Conservation (phyloP, 2,113 vertebrate species). For the Corythoichthys haematopterus region DNA sequence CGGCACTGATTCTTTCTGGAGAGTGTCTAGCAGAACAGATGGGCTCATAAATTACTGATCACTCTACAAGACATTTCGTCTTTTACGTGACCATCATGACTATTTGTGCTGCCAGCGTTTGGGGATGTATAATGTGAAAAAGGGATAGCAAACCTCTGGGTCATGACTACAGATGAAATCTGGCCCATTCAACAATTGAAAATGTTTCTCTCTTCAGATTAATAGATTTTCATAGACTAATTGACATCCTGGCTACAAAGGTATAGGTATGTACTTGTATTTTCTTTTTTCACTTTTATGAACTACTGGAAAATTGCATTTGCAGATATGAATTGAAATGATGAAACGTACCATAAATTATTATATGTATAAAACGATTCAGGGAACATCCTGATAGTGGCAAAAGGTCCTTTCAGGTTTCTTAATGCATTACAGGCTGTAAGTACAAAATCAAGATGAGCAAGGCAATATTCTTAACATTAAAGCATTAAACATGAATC, state of each 20-base stretch:
- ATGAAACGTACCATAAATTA: conserved; percentile 27
- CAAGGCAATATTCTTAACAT: background rate
- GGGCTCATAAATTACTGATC: conserved; percentile 66
- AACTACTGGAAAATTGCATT: conserved; percentile 17
- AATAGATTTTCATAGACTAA: conserved; percentile 25
- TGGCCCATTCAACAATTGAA: conserved; percentile 16
- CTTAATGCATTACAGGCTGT: no score
- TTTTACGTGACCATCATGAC: conserved; percentile 49
- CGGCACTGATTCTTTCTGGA: conserved; percentile 51
- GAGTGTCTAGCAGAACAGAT: conserved; percentile 61
- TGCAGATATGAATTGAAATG: conserved; percentile 25
- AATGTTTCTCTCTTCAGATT: conserved; percentile 2
- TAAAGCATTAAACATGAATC: background rate
- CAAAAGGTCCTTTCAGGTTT: no score
- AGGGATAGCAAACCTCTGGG: conserved; percentile 24
- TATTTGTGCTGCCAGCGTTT: conserved; percentile 40
- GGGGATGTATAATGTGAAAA: conserved; percentile 29
- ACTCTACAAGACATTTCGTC: conserved; percentile 62
- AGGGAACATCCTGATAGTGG: conserved; percentile 26
- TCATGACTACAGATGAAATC: conserved; percentile 29
- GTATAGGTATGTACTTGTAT: background rate
- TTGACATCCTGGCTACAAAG: conserved; percentile 33
- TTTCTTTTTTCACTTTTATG: conserved; percentile 2
- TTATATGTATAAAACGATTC: conserved; percentile 37
- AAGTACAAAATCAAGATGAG: no score